phyloP scores from a whole-genome alignment of 2,797 vertebrate genomes.

The Fistularia commersonii region DNA sequence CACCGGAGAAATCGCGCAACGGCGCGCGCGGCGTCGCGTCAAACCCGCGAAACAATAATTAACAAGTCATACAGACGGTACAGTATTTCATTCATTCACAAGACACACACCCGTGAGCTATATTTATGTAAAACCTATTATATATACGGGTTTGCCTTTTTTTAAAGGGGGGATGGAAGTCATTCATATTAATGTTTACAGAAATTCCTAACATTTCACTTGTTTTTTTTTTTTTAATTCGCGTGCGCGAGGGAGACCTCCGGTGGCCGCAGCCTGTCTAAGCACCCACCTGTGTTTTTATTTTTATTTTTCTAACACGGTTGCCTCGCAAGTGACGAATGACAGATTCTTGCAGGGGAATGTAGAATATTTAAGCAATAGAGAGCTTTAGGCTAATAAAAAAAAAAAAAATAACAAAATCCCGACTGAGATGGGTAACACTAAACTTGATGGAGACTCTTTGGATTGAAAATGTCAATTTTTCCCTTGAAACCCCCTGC shows the following conservation, averaged over 20 bases:
- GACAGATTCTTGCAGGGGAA: slow-evolving; percentile 34
- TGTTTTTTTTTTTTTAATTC: slow-evolving; percentile 26
- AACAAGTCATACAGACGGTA: neutral
- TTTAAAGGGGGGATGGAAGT: no score
- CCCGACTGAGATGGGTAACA: slow-evolving; percentile 7
- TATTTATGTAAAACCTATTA: no score
- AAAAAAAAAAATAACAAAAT: neutral
- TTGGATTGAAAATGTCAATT: slow-evolving; percentile 4
- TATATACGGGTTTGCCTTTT: no score
- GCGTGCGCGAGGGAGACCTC: slow-evolving; percentile 44
- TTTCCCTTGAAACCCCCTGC: neutral
- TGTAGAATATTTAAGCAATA: slow-evolving; percentile 60
- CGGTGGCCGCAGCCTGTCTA: slow-evolving; percentile 48
- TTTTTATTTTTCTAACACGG: slow-evolving; percentile 9
- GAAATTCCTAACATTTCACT: slow-evolving; percentile 24
- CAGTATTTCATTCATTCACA: slow-evolving; percentile 34
- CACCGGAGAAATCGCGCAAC: no score
- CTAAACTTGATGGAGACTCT: slow-evolving; percentile 21
- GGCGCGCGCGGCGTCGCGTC: no score
- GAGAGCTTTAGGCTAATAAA: slow-evolving; percentile 4
- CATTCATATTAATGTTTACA: no score
- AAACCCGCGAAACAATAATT: neutral
- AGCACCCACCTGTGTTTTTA: slow-evolving; percentile 6
- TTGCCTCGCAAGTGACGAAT: slow-evolving; percentile 42
- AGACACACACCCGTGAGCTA: no score